Percentiles rank a stretch among this genome's conserved stretches.
These are phyloP conservation scores for Pseudolycoriella hygida DNA, from an alignment of 2,888 invertebrate species.

Conservation along the genomic window DNA sequence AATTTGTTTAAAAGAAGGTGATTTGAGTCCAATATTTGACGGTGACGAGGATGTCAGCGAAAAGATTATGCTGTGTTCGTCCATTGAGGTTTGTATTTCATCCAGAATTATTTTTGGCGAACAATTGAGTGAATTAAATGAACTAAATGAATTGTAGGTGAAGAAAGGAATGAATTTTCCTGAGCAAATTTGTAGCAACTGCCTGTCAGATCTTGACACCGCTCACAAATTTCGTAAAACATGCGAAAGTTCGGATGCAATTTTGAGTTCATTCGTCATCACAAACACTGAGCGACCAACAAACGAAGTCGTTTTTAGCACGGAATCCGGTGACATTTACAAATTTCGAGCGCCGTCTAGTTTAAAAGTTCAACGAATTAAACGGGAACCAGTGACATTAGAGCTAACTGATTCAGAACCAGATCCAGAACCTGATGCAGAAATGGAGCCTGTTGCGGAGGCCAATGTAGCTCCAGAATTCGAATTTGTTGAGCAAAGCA, in stretches of 20 bases:
- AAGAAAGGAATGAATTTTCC: slow-evolving; percentile 17
- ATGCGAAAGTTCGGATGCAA: slow-evolving; percentile 22
- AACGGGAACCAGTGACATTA: slow-evolving; percentile 1
- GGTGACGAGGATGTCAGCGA: slow-evolving; percentile 17
- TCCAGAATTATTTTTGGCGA: too few species aligned
- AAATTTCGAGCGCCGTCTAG: slow-evolving; percentile 18
- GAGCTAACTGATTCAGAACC: too few species aligned
- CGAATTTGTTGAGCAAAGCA: too few species aligned
- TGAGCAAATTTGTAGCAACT: slow-evolving; percentile 22
- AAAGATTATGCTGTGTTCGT: slow-evolving; percentile 23
- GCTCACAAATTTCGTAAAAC: slow-evolving; percentile 24
- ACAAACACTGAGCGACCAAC: too few species aligned
- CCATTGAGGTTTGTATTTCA: slow-evolving; percentile 11
- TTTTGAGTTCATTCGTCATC: slow-evolving; percentile 18
- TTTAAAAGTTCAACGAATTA: slow-evolving; percentile 16
- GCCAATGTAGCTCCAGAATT: too few species aligned
- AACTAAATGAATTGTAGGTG: slow-evolving; percentile 14
- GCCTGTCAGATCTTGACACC: slow-evolving; percentile 20
- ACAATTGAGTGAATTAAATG: too few species aligned
- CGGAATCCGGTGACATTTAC: slow-evolving; percentile 4
- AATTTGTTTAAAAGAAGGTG: slow-evolving; percentile 21
- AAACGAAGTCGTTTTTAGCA: slow-evolving; percentile 5
- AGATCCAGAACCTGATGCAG: too few species aligned
- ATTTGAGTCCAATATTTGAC: slow-evolving; percentile 19
- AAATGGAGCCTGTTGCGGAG: too few species aligned